A percentile compares a stretch with the other conserved stretches of the same genome.
phyloP scores from a whole-genome alignment of 2,797 vertebrate genomes.

The Meriones psammophilus region DNA sequence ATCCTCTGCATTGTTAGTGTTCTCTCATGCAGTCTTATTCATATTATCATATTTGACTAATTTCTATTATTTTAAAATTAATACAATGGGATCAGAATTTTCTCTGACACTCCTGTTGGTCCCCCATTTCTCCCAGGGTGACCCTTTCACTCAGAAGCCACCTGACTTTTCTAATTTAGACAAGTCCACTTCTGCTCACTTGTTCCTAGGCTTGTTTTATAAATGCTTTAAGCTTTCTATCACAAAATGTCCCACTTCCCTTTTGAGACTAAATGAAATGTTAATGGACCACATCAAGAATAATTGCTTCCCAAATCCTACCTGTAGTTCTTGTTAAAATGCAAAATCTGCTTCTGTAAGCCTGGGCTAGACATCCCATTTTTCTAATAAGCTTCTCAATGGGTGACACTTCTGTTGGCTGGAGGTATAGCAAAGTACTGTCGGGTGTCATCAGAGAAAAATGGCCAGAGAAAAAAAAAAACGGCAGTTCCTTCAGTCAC shows the following conservation, averaged over 20 bases:
- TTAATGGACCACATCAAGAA: conserved; percentile 19
- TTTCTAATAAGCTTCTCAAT: not conserved
- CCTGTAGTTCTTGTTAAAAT: conserved; percentile 58
- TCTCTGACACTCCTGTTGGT: not conserved
- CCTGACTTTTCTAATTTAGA: conserved; percentile 4
- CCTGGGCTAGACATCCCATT: not conserved
- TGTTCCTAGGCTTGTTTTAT: conserved; percentile 32
- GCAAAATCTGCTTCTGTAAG: conserved; percentile 37
- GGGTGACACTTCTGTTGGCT: not conserved
- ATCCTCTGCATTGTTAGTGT: not conserved
- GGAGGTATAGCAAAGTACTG: not conserved
- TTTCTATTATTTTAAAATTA: conserved; percentile 2
- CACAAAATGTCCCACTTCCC: not conserved
- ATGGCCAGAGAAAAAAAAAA: not conserved
- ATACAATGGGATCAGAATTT: not conserved
- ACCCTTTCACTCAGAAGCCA: not conserved
- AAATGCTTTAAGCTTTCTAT: not conserved
- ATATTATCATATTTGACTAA: not conserved
- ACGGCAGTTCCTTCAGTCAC: not conserved
- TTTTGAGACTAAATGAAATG: conserved; percentile 34
- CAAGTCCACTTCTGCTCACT: conserved; percentile 23
- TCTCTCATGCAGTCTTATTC: not conserved
- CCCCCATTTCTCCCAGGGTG: not conserved
- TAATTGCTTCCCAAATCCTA: conserved; percentile 56
- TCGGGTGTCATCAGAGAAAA: not conserved